A percentile compares a stretch with the other conserved stretches of the same genome.
Conservation (phyloP, 1,140 invertebrate genomes). For the Papilio helenus region DNA sequence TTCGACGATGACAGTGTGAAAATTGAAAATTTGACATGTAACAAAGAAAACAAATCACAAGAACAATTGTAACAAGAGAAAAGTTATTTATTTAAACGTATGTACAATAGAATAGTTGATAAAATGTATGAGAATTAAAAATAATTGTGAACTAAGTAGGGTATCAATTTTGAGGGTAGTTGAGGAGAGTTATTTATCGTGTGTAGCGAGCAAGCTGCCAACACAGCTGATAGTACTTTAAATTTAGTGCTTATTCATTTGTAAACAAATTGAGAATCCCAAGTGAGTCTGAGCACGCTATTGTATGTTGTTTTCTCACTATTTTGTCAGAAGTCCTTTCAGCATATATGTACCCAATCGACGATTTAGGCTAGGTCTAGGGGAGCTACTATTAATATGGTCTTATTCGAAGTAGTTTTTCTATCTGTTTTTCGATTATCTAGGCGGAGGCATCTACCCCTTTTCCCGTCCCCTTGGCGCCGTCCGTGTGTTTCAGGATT, state of each 20-base stretch:
- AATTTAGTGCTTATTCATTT: background rate
- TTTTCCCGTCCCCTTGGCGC: too few species aligned
- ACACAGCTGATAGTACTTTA: background rate
- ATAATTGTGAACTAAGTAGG: background rate
- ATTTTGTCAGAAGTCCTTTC: background rate
- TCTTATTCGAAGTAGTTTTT: too few species aligned
- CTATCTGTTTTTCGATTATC: too few species aligned
- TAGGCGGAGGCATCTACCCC: too few species aligned
- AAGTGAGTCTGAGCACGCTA: background rate
- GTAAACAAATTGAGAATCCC: background rate
- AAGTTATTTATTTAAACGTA: background rate
- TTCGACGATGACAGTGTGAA: background rate
- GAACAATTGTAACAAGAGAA: background rate
- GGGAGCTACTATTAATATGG: too few species aligned
- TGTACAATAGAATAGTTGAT: background rate
- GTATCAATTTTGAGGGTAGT: conserved; percentile 29
- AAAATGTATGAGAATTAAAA: background rate
- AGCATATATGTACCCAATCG: too few species aligned
- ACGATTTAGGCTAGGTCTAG: too few species aligned
- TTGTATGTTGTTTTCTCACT: background rate
- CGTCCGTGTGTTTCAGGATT: background rate
- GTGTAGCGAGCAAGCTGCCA: background rate
- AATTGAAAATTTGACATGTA: background rate
- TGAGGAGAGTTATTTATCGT: background rate
- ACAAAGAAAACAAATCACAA: background rate